Evolutionary conservation across 2,797 vertebrate species (phyloP).

Genomic region (Hemitrygon akajei): DNA sequence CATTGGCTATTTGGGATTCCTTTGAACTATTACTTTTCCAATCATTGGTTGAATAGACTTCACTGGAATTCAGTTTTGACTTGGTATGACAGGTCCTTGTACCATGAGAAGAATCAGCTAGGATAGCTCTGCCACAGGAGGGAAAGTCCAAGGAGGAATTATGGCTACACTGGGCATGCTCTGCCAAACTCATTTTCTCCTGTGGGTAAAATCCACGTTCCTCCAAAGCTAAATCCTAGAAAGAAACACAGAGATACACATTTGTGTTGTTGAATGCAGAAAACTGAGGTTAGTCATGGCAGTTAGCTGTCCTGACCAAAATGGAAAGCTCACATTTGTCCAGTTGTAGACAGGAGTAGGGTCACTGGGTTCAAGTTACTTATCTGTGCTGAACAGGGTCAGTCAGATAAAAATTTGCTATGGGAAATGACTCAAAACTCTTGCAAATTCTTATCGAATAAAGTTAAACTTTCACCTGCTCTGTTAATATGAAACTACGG

Average conservation of each 20-base stretch:
- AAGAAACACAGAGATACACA: neutral
- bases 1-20: neutral
- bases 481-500: neutral
- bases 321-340: too few relatives aligned
- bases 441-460: neutral
- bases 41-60: neutral
- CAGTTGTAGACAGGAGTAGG: neutral
- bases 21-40: neutral
- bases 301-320: neutral
- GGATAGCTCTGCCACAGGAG: slow-evolving; percentile 43
- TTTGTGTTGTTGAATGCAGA: neutral
- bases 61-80: slow-evolving; percentile 39
- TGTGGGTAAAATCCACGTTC: neutral
- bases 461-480: neutral
- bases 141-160: slow-evolving; percentile 37
- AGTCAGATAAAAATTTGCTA: neutral
- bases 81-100: neutral
- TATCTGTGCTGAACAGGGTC: neutral
- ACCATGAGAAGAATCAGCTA: neutral
- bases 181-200: neutral
- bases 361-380: neutral
- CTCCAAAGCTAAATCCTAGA: neutral
- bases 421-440: neutral
- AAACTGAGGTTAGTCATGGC: too few relatives aligned
- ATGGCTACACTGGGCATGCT: slow-evolving; percentile 38